Evolutionary conservation across 1,140 invertebrate species (phyloP).

Genomic region (Cyphomyrmex costatus): DNA sequence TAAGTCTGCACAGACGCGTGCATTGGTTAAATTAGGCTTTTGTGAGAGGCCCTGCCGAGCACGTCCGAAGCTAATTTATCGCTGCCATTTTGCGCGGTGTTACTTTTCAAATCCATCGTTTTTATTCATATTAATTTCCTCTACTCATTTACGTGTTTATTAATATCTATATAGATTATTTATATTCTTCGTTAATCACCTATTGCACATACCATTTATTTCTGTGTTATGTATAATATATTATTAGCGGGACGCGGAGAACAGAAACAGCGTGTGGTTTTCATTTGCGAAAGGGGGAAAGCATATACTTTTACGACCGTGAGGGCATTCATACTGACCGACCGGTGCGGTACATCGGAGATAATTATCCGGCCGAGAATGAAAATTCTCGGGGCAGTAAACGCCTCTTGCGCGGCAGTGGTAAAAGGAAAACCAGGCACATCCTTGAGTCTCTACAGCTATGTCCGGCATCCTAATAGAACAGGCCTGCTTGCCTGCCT

Average conservation of each 20-base stretch:
- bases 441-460: conserved; percentile 58
- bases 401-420: neutral
- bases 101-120: neutral
- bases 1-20: conserved; percentile 46
- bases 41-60: conserved; percentile 38
- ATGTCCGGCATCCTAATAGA: conserved; percentile 74
- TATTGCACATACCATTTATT: neutral
- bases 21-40: conserved; percentile 69
- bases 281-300: neutral
- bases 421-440: conserved; percentile 13
- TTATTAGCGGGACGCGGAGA: neutral
- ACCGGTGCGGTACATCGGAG: neutral
- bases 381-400: conserved; percentile 46
- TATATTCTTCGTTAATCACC: neutral
- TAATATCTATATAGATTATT: neutral
- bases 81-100: neutral
- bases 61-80: neutral
- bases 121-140: neutral
- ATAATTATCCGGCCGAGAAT: conserved; percentile 38
- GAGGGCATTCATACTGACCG: neutral
- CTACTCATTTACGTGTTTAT: neutral
- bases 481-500: conserved; percentile 43
- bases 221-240: neutral
- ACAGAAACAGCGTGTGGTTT: neutral
- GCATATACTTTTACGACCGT: neutral